Base-by-base conservation (phyloP, 1,140 invertebrate species). In the Ceratina calcarata region DNA sequence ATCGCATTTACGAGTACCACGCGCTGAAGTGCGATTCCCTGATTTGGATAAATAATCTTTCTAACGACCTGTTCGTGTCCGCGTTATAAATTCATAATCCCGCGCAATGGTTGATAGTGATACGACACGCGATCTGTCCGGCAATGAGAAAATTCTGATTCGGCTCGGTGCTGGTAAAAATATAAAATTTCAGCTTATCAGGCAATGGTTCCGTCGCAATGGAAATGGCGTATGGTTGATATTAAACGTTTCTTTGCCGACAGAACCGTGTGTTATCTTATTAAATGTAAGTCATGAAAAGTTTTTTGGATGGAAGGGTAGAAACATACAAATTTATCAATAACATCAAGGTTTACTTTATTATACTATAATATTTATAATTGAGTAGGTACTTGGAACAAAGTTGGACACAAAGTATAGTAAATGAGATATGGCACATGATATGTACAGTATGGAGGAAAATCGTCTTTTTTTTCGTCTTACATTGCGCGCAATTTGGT, bases 291-390 rank as follows among this genome's bases (percentile, higher is more conserved):
- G 37, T 45, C 37, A 10, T 45, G 37, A 45, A 45, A 8, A 2
- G 37, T 45, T 45, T 45, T 45, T 45, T 0, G 15, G 16, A 12
- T 6, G 22, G 15, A 22, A 51, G 22, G 49, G 57, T 55, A 53
- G n/a, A 75, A n/a, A 74, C 32, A 83, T 74, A 87, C 68, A 67
- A 82, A 85, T 88, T 91, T 92, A 93, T 93, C 89, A 93, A 93
- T 93, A 93, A 93, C 92, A 93, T 93, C 92, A 88, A 93, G 91
- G 92, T 93, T 93, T 90, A 92, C 91, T 93, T 92, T 92, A 91
- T 92, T 91, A 90, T 91, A 91, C 90, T 90, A 91, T 91, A 90
- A 88, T 92, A 93, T 92, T 92, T 92, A 93, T 92, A 92, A 88
- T 91, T 92, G 90, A 93, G 86, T 92, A 92, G 89, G 91, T 93